Evolutionary conservation across 2,797 vertebrate genomes (phyloP), one percentile per base, ranked within the genome.

Genomic region (Sebastes oblongus): DNA sequence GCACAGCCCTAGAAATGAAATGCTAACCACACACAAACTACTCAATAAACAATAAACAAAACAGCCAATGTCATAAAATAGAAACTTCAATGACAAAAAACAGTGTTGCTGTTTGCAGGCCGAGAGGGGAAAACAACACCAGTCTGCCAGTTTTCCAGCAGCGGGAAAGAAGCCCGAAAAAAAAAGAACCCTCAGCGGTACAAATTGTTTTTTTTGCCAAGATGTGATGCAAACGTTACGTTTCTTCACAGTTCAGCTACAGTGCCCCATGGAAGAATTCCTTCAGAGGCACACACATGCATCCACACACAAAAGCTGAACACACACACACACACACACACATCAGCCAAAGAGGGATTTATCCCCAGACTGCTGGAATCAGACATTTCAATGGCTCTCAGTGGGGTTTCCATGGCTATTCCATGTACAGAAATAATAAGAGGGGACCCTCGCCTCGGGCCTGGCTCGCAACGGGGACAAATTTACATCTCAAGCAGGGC

Each of bases 401-500:
- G 92, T 75, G 89, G 73, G 84, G 96, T 97, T 95, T 94, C 97
- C 94, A 95, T 96, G 96, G 96, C 92, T 89, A 96, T 86, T 89
- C 92, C 86, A 78, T 85, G 90, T 92, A 82, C 87, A 95, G 92
- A 89, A 91, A 93, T 95, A 94, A 96, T 96, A 94, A 94, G 82
- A 86, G 90, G 87, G 85, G 86, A 86, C 91, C 91, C 86, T 67
- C 91, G 91, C 87, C 90, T 90, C 66, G n/a, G 86, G 80, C 86
- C 86, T 94, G 84, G 87, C 86, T 87, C 91, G 91, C 87, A 94
- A 94, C 90, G 88, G 92, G 81, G 83, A 92, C 94, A 94, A 89
- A 97, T 96, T 97, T 96, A 94, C 95, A 97, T 96, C 94, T 96
- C 91, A 95, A 96, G 95, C 90, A 94, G 86, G 75, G 78, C 78